Conservation (phyloP, 1,140 invertebrate genomes). For the Plectrocnemia conspersa region DNA sequence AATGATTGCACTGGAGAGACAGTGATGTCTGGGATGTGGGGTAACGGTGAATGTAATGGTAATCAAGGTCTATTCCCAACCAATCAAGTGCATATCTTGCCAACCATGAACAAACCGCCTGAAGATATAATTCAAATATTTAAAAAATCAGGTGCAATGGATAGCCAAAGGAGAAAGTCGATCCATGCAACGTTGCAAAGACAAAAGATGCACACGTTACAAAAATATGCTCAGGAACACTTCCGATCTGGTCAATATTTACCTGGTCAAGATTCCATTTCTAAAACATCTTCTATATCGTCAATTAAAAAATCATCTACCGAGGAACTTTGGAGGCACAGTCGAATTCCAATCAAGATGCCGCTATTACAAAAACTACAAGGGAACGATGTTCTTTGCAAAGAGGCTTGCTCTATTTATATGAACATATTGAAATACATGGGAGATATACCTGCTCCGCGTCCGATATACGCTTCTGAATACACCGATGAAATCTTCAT, state of each 20-base stretch:
- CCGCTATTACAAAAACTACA: constrained; percentile 81
- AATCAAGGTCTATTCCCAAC: constrained; percentile 79
- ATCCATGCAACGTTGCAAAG: constrained; percentile 55
- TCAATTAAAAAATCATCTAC: constrained; percentile 54
- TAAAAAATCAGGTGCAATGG: constrained; percentile 53
- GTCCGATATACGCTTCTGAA: constrained; percentile 64
- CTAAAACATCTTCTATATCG: constrained; percentile 59
- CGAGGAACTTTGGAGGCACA: constrained; percentile 78
- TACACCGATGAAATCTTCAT: constrained; percentile 88
- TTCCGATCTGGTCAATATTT: constrained; percentile 60
- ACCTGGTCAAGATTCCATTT: constrained; percentile 52
- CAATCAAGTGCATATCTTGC: constrained; percentile 82
- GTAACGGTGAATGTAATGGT: constrained; percentile 64
- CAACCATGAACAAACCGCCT: constrained; percentile 75
- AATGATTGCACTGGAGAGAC: constrained; percentile 70
- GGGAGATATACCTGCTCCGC: constrained; percentile 82
- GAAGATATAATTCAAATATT: constrained; percentile 53
- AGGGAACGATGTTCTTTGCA: constrained; percentile 67
- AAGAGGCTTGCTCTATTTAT: constrained; percentile 71
- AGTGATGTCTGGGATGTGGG: constrained; percentile 70
- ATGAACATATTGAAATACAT: constrained; percentile 89
- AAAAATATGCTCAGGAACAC: constrained; percentile 76
- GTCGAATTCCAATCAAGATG: constrained; percentile 76
- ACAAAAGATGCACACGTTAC: constrained; percentile 72
- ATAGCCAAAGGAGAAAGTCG: constrained; percentile 42